phyloP scores from a whole-genome alignment of 2,888 invertebrate genomes.

The Isoperla grammatica region DNA sequence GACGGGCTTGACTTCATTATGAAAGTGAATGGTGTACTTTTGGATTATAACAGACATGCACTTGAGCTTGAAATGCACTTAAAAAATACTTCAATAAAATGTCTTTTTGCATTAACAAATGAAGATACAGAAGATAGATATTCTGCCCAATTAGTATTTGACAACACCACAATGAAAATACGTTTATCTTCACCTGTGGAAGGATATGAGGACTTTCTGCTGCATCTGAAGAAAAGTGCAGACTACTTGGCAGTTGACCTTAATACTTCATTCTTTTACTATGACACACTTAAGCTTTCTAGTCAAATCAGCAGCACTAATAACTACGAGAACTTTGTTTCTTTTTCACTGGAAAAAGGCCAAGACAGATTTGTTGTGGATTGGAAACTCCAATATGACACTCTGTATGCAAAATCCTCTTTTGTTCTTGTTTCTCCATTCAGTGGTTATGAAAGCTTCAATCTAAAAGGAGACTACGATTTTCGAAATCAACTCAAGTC shows the following conservation, averaged over 20 bases:
- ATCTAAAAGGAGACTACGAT: not conserved
- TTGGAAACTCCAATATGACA: conserved; percentile 3
- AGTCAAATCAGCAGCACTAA: not conserved
- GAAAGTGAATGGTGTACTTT: not conserved
- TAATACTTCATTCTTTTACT: conserved; percentile 10
- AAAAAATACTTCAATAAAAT: not conserved
- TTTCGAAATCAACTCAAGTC: not conserved
- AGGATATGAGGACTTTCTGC: conserved; percentile 2
- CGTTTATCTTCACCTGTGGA: not conserved
- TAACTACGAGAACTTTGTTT: not conserved
- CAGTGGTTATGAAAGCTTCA: not conserved
- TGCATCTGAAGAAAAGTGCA: not conserved
- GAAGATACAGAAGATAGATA: not conserved
- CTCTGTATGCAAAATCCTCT: conserved; percentile 2
- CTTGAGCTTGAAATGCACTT: not conserved
- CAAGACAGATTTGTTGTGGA: not conserved
- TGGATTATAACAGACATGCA: not conserved
- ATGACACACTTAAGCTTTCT: not conserved
- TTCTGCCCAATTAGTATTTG: not conserved
- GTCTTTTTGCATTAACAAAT: not conserved
- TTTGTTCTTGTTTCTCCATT: not conserved
- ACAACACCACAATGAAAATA: not conserved
- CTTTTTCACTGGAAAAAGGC: not conserved
- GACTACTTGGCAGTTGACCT: not conserved
- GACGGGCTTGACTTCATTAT: not conserved